Evolutionary conservation across 1,140 invertebrate genomes (phyloP), one percentile per base, ranked within the genome.

Genomic region (Tribolium madens): DNA sequence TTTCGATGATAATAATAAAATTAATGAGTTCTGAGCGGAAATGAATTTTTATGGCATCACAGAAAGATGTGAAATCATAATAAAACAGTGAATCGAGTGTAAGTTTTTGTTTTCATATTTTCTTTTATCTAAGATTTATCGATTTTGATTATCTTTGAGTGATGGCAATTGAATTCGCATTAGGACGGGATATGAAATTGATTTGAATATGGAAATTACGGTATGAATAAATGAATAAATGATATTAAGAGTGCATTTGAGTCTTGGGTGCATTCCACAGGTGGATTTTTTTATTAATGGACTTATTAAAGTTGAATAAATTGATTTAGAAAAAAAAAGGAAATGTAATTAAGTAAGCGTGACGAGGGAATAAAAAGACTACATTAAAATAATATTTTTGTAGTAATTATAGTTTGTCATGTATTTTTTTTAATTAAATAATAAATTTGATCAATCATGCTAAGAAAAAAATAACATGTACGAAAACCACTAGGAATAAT

Each of bases 1-100:
- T 57, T 26, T 10, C 57, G 14, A 64, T 26, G 57, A 64, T 64
- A 14, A 64, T 64, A 64, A 31, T 33, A 13, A 18, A 10, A 64
- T 33, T 64, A 64, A 64, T 64, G 15, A 26, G 15, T 50, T 47
- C 13, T 4, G 13, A 50, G 5, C 12, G 13, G 15, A 50, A 50
- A 50, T 50, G 48, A 15, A 50, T 17, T 50, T 50, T 50, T 50
- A 50, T 15, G 48, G 48, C 6, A 50, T 50, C 48, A 12, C 48
- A n/a, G 36, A n/a, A 42, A 42, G 36, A 42, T 42, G n/a, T 42
- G 36, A 42, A 42, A 42, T n/a, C n/a, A n/a, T 42, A 42, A 9
- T 9, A 36, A 36, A 36, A 10, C 6, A 36, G 10, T 42, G 21
- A 4, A 26, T 26, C 0, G 21, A 4, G 21, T 5, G 21, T 26